Evolutionary conservation across 2,113 vertebrate genomes (phyloP).

Genomic region (Entelurus aequoreus): DNA sequence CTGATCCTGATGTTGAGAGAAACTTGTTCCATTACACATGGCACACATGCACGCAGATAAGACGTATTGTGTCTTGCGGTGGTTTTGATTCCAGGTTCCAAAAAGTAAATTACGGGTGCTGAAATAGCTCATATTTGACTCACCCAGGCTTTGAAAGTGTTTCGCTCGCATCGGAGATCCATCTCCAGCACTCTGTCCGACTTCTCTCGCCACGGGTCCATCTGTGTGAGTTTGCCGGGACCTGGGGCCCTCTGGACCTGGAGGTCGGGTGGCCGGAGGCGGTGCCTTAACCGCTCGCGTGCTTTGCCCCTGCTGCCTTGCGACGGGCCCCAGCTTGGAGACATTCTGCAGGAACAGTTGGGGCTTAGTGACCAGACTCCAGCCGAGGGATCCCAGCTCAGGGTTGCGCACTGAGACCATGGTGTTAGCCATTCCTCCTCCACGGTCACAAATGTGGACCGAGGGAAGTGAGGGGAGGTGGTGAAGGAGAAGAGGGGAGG

Average conservation of each 20-base stretch:
- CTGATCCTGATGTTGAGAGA: conserved; percentile 27
- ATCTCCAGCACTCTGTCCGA: conserved; percentile 9
- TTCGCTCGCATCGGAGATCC: conserved; percentile 36
- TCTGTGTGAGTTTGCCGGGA: conserved; percentile 20
- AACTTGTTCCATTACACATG: conserved; percentile 10
- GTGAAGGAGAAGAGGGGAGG: conserved; percentile 35
- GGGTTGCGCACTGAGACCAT: conserved; percentile 62
- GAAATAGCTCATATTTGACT: conserved; percentile 28
- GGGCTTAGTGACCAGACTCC: conserved; percentile 64
- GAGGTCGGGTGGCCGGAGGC: conserved; percentile 23
- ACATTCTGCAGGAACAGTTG: conserved; percentile 68
- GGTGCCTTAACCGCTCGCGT: conserved; percentile 24
- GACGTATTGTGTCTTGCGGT: background rate
- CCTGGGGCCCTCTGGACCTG: conserved; percentile 24
- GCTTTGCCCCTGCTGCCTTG: conserved; percentile 30
- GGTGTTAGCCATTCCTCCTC: conserved; percentile 62
- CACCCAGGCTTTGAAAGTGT: conserved; percentile 44
- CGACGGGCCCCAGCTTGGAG: conserved; percentile 56
- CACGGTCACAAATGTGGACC: conserved; percentile 38
- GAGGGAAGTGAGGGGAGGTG: conserved; percentile 16
- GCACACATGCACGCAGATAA: conserved; percentile 8
- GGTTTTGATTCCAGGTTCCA: conserved; percentile 22
- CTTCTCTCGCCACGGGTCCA: conserved; percentile 25
- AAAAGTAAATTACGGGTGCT: background rate
- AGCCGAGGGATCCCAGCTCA: conserved; percentile 55